A percentile compares a stretch with the other conserved stretches of the same genome.
Conservation (phyloP, 1,140 invertebrate species). For the Drosophila nebulosa region DNA sequence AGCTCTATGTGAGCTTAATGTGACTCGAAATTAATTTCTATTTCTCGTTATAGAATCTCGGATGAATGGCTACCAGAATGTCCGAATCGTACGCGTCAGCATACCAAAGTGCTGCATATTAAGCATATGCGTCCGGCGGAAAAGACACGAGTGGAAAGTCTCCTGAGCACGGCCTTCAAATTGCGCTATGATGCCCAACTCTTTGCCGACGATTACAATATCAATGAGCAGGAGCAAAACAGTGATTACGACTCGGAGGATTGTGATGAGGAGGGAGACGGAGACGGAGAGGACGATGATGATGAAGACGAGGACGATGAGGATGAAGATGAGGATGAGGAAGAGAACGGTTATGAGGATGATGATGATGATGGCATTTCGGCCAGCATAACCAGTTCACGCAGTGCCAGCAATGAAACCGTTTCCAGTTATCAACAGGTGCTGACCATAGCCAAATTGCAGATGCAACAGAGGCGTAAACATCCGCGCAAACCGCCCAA, state of each 20-base stretch:
- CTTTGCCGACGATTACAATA: conserved; percentile 65
- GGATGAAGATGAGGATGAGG: conserved; percentile 15
- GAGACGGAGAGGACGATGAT: neutral
- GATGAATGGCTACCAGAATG: conserved; percentile 77
- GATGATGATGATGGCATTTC: conserved; percentile 54
- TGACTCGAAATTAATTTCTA: neutral
- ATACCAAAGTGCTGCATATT: conserved; percentile 73
- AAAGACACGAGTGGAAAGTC: conserved; percentile 69
- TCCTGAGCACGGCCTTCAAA: conserved; percentile 68
- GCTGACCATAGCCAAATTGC: conserved; percentile 70
- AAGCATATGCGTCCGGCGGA: conserved; percentile 74
- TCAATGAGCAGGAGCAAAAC: conserved; percentile 40
- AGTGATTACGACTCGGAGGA: conserved; percentile 19
- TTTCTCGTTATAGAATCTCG: conserved; percentile 49
- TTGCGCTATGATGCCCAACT: conserved; percentile 72
- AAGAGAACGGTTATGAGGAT: conserved; percentile 47
- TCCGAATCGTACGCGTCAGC: conserved; percentile 45
- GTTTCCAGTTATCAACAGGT: conserved; percentile 77
- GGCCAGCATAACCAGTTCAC: conserved; percentile 39
- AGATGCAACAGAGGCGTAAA: conserved; percentile 73
- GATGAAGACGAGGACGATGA: conserved; percentile 6
- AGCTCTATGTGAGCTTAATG: neutral
- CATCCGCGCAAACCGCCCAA: conserved; percentile 74
- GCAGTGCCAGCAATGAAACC: conserved; percentile 54
- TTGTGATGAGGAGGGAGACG: conserved; percentile 44